Evolutionary conservation across 2,797 vertebrate genomes (phyloP).

Genomic region (Antrozous pallidus): DNA sequence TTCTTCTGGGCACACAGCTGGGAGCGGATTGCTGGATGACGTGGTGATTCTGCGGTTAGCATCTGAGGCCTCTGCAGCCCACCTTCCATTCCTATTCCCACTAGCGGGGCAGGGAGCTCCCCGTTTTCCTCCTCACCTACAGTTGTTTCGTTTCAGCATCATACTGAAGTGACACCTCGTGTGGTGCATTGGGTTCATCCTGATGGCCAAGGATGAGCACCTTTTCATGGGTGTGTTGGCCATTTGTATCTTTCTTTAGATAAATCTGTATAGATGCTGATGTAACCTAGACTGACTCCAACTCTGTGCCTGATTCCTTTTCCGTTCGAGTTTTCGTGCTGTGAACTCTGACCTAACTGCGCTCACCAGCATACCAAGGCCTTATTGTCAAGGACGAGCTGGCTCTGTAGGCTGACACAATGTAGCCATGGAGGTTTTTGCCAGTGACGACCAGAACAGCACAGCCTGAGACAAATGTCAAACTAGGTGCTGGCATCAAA

Average conservation of each 20-base stretch:
- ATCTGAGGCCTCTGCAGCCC: no score
- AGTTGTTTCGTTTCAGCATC: fast-evolving
- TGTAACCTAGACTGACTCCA: background rate
- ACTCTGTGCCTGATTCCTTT: background rate
- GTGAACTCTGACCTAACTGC: background rate
- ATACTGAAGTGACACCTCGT: fast-evolving
- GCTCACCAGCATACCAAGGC: background rate
- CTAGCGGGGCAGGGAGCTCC: fast-evolving
- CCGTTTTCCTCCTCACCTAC: background rate
- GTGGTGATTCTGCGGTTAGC: background rate
- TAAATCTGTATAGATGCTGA: background rate
- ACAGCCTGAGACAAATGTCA: background rate
- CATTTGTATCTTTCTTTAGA: background rate
- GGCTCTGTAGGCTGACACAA: background rate
- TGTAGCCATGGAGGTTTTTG: background rate
- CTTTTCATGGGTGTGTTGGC: background rate
- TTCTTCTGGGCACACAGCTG: background rate
- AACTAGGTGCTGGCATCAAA: background rate
- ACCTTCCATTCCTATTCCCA: fast-evolving
- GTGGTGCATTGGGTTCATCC: fast-evolving
- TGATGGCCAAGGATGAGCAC: no score
- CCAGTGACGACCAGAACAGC: background rate
- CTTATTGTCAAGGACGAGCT: background rate
- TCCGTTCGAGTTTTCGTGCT: background rate
- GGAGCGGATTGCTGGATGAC: background rate